Evolutionary conservation across 2,888 invertebrate genomes (phyloP).

Genomic region (Campopleginae sp.): DNA sequence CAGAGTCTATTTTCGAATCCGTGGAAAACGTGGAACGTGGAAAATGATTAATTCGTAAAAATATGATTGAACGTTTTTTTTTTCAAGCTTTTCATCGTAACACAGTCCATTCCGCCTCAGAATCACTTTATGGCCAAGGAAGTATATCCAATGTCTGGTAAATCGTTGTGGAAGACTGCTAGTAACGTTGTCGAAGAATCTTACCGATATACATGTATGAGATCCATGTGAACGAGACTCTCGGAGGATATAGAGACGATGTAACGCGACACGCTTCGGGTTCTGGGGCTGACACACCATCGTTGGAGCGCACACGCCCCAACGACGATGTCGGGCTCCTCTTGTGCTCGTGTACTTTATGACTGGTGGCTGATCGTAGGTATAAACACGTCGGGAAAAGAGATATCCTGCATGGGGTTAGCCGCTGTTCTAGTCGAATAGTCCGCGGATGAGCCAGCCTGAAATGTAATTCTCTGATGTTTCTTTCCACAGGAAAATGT

Average conservation of each 20-base stretch:
- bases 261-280: slow-evolving; percentile 60
- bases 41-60: neutral
- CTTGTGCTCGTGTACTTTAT: slow-evolving; percentile 64
- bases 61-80: neutral
- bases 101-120: neutral
- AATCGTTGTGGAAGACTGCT: slow-evolving; percentile 23
- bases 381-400: slow-evolving; percentile 66
- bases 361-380: slow-evolving; percentile 65
- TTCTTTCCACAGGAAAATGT: neutral
- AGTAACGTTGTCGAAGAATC: slow-evolving; percentile 17
- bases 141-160: slow-evolving; percentile 29
- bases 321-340: slow-evolving; percentile 34
- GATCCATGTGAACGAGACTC: slow-evolving; percentile 8
- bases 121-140: slow-evolving; percentile 4
- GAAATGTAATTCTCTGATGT: slow-evolving; percentile 60
- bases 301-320: slow-evolving; percentile 43
- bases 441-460: slow-evolving; percentile 45
- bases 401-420: slow-evolving; percentile 57
- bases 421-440: slow-evolving; percentile 44
- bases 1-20: neutral
- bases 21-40: neutral
- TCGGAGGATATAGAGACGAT: slow-evolving; percentile 37
- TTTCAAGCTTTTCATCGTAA: neutral
- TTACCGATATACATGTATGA: slow-evolving; percentile 3
- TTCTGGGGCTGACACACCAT: slow-evolving; percentile 35